Percentiles rank a stretch among this genome's conserved stretches.
These are phyloP conservation scores for Chelmon rostratus DNA, from an alignment of 2,797 vertebrate genomes.

Conservation along the genomic window DNA sequence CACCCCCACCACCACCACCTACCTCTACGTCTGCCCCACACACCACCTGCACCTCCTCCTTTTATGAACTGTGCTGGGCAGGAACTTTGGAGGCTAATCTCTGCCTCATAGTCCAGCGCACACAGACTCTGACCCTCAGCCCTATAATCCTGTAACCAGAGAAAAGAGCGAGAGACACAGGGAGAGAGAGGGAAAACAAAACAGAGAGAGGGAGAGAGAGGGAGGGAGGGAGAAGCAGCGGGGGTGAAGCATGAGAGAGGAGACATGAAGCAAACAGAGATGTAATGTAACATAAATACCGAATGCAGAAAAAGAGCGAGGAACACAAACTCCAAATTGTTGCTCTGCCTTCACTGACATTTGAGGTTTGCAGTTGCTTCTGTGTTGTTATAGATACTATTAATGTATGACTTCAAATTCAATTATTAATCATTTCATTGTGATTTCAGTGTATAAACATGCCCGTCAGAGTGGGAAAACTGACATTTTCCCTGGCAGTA, in stretches of 20 bases:
- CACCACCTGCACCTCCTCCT: constrained; percentile 52
- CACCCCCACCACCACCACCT: constrained; percentile 29
- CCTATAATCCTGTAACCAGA: constrained; percentile 74
- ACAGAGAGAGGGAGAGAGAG: constrained; percentile 27
- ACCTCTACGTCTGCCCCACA: constrained; percentile 32
- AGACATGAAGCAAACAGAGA: constrained; percentile 51
- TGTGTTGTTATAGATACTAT: constrained; percentile 40
- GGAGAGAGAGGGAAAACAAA: constrained; percentile 42
- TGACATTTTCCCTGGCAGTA: constrained; percentile 44
- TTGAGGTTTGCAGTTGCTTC: background rate
- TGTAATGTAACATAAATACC: constrained; percentile 43
- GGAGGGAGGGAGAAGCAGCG: constrained; percentile 41
- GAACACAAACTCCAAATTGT: constrained; percentile 24
- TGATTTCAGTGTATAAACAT: constrained; percentile 43
- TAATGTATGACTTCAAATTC: constrained; percentile 35
- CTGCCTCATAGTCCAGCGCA: constrained; percentile 77
- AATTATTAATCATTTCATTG: constrained; percentile 34
- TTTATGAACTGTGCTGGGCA: constrained; percentile 76
- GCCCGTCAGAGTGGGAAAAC: constrained; percentile 37
- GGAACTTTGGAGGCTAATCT: constrained; percentile 81
- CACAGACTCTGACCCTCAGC: constrained; percentile 76
- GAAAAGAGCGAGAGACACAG: constrained; percentile 43
- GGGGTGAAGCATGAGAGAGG: constrained; percentile 53
- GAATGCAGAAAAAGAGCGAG: constrained; percentile 12
- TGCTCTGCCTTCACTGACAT: background rate